Base-by-base conservation (phyloP, 2,797 vertebrate species). In the Chloroceryle inda region DNA sequence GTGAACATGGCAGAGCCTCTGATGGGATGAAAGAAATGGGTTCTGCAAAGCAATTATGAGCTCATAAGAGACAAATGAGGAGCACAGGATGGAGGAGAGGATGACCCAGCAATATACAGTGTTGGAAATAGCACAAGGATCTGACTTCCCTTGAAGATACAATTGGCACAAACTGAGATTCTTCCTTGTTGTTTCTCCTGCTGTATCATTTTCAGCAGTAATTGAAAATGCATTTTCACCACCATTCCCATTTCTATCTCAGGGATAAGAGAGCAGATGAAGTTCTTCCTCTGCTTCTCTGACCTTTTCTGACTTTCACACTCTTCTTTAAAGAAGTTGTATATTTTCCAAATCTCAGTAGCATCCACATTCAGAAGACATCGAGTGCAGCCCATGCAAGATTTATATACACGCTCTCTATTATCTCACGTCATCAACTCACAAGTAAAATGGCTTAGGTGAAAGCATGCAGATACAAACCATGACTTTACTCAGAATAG, bases 271-370 rank as follows among this genome's bases (percentile, higher is more conserved):
- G 38, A 76, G 19, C 22, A 91, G 23, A 21, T 45, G 55, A 76
- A 90, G 33, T 31, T 76, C 22, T 58, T 80, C 35, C 38, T 81
- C 62, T 78, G 37, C 29, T 87, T 93, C 40, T 76, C 49, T 40
- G 26, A 63, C 55, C 63, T 77, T 79, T 90, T 79, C 24, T 74
- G 74, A 80, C 84, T 89, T 92, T 91, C 78, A 85, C 45, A n/a
- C 10, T 62, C 84, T 38, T 49, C 73, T 85, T 94, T 76, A 79
- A 67, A 76, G 31, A 58, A 2, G 35, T 85, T 87, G 50, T 52
- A 67, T 94, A 9, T 74, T 79, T 94, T 66, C 64, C 63, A 87
- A 4, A 61, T 87, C 61, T 93, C 68, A 59, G 27, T 37, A 74
- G 24, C 61, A 44, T 71, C 62, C 44, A 31, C n/a, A 64, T 71